Percentiles rank a stretch among this genome's conserved stretches.
Evolutionary conservation across 2,888 invertebrate species (phyloP).

Genomic region (Baronia brevicornis): DNA sequence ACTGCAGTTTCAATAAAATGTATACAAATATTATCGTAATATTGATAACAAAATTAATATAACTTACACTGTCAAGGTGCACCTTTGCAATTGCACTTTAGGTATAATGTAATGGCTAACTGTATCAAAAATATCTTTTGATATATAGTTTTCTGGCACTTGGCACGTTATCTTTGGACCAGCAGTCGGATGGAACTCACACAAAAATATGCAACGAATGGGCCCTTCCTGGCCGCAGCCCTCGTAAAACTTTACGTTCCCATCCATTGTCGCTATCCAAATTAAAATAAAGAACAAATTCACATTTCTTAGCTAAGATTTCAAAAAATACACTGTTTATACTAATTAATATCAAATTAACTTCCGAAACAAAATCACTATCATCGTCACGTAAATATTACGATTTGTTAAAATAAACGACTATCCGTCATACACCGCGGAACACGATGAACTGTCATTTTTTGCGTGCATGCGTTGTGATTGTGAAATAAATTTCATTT

Average conservation of each 20-base stretch:
- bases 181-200: slow-evolving; percentile 84
- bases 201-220: slow-evolving; percentile 86
- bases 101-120: slow-evolving; percentile 90
- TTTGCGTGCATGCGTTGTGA: too few relatives aligned
- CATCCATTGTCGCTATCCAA: slow-evolving; percentile 51
- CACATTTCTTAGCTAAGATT: slow-evolving; percentile 22
- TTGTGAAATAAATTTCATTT: too few relatives aligned
- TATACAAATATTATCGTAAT: too few relatives aligned
- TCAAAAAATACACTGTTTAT: slow-evolving; percentile 13
- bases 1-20: too few relatives aligned
- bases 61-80: slow-evolving; percentile 86
- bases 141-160: slow-evolving; percentile 86
- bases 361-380: not conserved
- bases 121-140: slow-evolving; percentile 87
- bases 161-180: slow-evolving; percentile 88
- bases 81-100: slow-evolving; percentile 85
- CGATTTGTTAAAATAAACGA: not conserved
- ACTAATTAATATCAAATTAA: not conserved
- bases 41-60: slow-evolving; percentile 1
- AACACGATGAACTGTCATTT: slow-evolving; percentile 10
- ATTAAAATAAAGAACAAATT: slow-evolving; percentile 19
- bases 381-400: slow-evolving; percentile 7
- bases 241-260: slow-evolving; percentile 67
- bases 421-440: not conserved
- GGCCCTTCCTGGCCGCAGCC: slow-evolving; percentile 80